These are phyloP conservation scores for Celastrina argiolus DNA, from an alignment of 2,888 invertebrate genomes.

Conservation along the genomic window DNA sequence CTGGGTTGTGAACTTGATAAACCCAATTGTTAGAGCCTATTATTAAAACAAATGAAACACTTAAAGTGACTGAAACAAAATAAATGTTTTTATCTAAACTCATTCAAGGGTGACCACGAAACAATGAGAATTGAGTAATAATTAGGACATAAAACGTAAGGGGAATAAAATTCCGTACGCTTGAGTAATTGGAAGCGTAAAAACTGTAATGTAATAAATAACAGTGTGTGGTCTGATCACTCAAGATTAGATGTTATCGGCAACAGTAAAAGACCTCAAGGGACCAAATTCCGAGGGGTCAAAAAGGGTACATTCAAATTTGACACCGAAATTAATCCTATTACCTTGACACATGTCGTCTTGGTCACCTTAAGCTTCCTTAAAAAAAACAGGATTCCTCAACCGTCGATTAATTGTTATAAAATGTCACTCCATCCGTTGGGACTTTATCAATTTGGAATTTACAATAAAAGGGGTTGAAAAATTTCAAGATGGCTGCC, in stretches of 20 bases:
- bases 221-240: slow-evolving; percentile 48
- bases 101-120: slow-evolving; percentile 7
- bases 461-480: slow-evolving; percentile 33
- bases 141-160: neutral
- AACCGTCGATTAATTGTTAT: slow-evolving; percentile 1
- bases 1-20: neutral
- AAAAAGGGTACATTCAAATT: slow-evolving; percentile 40
- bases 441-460: slow-evolving; percentile 19
- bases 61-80: neutral
- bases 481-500: slow-evolving; percentile 37
- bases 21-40: neutral
- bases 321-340: slow-evolving; percentile 56
- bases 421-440: slow-evolving; percentile 7
- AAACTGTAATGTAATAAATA: slow-evolving; percentile 15
- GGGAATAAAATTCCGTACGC: slow-evolving; percentile 11
- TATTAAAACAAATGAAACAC: neutral
- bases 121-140: slow-evolving; percentile 7
- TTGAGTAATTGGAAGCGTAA: slow-evolving; percentile 10
- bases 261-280: slow-evolving; percentile 39
- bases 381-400: neutral
- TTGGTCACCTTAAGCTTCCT: slow-evolving; percentile 35
- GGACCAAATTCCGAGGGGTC: slow-evolving; percentile 41
- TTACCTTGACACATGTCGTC: slow-evolving; percentile 52
- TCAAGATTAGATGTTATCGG: slow-evolving; percentile 47
- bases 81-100: neutral